Conservation (phyloP, 2,113 vertebrate species). For the Gila orcuttii region DNA sequence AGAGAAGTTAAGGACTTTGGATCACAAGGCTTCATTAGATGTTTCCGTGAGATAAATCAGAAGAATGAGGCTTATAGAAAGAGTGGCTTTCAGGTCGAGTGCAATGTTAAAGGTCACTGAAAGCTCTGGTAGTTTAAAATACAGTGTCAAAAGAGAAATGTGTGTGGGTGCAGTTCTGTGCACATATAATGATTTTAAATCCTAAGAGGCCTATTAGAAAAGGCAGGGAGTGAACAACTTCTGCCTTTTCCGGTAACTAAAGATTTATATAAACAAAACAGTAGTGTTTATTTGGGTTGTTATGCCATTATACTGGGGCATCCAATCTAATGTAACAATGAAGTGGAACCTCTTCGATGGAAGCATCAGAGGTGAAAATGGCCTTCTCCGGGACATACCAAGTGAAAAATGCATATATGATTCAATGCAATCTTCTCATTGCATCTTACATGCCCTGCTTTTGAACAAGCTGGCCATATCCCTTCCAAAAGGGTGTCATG, state of each 20-base stretch:
- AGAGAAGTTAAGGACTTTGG: not conserved
- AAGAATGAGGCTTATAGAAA: not conserved
- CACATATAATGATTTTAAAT: slow-evolving; percentile 13
- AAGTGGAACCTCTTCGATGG: not conserved
- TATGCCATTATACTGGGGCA: not conserved
- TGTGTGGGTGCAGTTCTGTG: not conserved
- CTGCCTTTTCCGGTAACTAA: not conserved
- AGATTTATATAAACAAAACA: not conserved
- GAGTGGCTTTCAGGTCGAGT: not conserved
- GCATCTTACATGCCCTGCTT: not conserved
- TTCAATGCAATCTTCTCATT: not conserved
- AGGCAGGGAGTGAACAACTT: not conserved
- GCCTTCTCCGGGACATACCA: not conserved
- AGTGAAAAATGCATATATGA: not conserved
- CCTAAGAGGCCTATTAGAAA: not conserved
- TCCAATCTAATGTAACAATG: not conserved
- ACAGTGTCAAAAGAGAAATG: not conserved
- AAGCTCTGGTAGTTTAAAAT: not conserved
- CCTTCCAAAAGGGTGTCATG: too few relatives aligned
- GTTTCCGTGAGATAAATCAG: not conserved
- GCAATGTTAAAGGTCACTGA: slow-evolving; percentile 6
- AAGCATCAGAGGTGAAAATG: not conserved
- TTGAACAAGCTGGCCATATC: not conserved
- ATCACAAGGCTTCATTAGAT: slow-evolving; percentile 8
- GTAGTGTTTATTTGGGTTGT: not conserved